Evolutionary conservation across 2,797 vertebrate genomes (phyloP).

Genomic region (Austrolebias charrua): DNA sequence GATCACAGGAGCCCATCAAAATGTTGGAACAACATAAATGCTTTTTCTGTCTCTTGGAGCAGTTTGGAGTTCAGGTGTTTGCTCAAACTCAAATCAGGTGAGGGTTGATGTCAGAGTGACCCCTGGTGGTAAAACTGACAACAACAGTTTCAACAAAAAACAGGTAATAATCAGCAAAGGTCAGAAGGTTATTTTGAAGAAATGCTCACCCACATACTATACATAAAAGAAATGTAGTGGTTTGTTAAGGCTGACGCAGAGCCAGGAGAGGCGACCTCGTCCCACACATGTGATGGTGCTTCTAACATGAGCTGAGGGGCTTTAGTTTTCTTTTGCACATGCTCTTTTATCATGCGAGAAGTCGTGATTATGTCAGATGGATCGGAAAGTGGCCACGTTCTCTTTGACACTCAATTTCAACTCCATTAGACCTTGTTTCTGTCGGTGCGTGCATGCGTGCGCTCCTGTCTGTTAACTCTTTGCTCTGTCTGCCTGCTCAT

Average conservation of each 20-base stretch:
- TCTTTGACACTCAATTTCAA: conserved; percentile 19
- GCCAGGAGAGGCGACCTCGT: conserved; percentile 9
- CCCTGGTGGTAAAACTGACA: conserved; percentile 65
- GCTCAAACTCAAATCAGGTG: background rate
- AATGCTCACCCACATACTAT: background rate
- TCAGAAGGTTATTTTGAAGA: conserved; percentile 11
- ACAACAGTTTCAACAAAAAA: conserved; percentile 11
- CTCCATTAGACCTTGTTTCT: conserved; percentile 39
- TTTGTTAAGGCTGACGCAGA: conserved; percentile 22
- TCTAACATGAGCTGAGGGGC: conserved; percentile 1
- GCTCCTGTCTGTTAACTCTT: conserved; percentile 30
- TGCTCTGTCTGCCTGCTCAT: conserved; percentile 43
- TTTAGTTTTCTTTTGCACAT: conserved; percentile 16
- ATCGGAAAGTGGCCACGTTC: conserved; percentile 12
- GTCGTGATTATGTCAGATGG: conserved; percentile 39
- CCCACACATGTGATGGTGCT: conserved; percentile 6
- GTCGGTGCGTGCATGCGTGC: conserved; percentile 20
- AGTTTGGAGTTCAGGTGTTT: background rate
- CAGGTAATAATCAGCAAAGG: conserved; percentile 2
- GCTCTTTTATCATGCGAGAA: conserved; percentile 23
- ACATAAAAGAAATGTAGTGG: conserved; percentile 5
- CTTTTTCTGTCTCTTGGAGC: background rate
- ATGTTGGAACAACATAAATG: conserved; percentile 8
- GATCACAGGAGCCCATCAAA: conserved; percentile 7
- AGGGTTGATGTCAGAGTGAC: conserved; percentile 65